A percentile compares a stretch with the other conserved stretches of the same genome.
Evolutionary conservation across 2,797 vertebrate species (phyloP).

Genomic region (Accipiter minullus): DNA sequence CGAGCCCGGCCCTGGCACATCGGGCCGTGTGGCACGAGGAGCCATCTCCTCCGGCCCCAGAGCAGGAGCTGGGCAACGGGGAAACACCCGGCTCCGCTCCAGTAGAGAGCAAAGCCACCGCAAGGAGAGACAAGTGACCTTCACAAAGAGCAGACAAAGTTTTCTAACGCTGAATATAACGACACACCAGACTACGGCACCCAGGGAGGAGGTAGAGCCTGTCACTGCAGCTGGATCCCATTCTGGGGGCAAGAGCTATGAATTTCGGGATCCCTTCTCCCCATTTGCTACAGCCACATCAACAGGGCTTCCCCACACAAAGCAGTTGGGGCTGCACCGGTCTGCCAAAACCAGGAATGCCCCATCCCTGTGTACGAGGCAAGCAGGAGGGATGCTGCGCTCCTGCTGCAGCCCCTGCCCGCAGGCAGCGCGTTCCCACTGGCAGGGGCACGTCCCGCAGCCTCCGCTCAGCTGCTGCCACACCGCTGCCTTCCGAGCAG

Average conservation of each 20-base stretch:
- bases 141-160: neutral
- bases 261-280: neutral
- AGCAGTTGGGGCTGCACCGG: neutral
- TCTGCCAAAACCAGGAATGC: fast-evolving
- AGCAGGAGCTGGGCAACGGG: neutral
- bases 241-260: neutral
- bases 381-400: neutral
- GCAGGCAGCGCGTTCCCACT: fast-evolving
- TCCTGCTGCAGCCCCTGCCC: neutral
- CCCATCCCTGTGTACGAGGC: fast-evolving
- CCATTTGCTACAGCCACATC: neutral
- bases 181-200: fast-evolving
- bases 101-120: neutral
- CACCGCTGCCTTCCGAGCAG: fast-evolving
- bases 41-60: neutral
- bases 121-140: neutral
- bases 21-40: fast-evolving
- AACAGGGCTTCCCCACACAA: too few species aligned
- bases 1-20: neutral
- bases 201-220: neutral
- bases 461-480: neutral
- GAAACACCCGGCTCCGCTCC: neutral
- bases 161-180: fast-evolving
- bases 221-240: neutral
- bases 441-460: fast-evolving